phyloP scores from a whole-genome alignment of 2,888 invertebrate species.

The Parelbella ahira region DNA sequence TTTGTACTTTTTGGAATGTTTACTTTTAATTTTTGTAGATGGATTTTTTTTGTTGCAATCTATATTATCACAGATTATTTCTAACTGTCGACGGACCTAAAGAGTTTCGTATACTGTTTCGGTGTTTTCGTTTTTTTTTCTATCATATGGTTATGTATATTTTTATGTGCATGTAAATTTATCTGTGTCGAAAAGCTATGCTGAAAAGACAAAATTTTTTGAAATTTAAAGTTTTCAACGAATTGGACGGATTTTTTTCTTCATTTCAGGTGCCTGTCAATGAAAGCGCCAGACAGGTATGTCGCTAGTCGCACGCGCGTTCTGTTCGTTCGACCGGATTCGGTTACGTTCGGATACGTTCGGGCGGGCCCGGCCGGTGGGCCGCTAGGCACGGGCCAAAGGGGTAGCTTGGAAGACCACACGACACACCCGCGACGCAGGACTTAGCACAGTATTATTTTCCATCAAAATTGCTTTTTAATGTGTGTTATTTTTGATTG shows the following conservation, averaged over 20 bases:
- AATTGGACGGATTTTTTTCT: slow-evolving; percentile 84
- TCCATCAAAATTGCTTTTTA: slow-evolving; percentile 75
- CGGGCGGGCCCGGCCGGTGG: slow-evolving; percentile 64
- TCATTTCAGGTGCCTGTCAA: slow-evolving; percentile 87
- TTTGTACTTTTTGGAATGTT: slow-evolving; percentile 72
- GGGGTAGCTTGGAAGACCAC: slow-evolving; percentile 78
- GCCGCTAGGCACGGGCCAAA: slow-evolving; percentile 60
- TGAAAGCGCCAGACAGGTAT: slow-evolving; percentile 88
- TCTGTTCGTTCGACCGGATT: slow-evolving; percentile 73
- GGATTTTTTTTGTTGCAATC: slow-evolving; percentile 40
- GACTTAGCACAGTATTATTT: slow-evolving; percentile 68
- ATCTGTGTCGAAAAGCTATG: slow-evolving; percentile 61
- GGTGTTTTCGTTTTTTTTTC: too few relatives aligned
- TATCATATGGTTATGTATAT: too few relatives aligned
- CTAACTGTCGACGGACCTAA: slow-evolving; percentile 2
- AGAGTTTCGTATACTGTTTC: neutral
- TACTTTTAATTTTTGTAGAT: slow-evolving; percentile 73
- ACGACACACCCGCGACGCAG: slow-evolving; percentile 76
- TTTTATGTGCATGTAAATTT: slow-evolving; percentile 71
- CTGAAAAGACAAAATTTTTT: slow-evolving; percentile 48
- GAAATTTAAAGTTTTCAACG: slow-evolving; percentile 81
- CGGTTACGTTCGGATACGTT: slow-evolving; percentile 70
- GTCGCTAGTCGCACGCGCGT: slow-evolving; percentile 72
- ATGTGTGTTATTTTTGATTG: slow-evolving; percentile 69
- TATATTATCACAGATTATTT: slow-evolving; percentile 6